Conservation (phyloP, 2,797 vertebrate genomes). For the Lemur catta region DNA sequence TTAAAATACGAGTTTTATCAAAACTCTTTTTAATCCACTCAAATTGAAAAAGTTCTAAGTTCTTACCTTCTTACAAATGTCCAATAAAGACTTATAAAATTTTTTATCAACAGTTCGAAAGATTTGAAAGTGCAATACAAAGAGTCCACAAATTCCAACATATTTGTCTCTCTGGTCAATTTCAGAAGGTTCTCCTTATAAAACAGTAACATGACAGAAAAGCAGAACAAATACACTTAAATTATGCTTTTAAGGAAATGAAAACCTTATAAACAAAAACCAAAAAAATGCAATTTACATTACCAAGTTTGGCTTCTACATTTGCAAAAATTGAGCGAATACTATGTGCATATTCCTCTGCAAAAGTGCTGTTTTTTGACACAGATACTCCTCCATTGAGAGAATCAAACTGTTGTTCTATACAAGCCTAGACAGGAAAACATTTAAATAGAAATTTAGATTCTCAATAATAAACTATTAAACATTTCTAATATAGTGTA, state of each 20-base stretch:
- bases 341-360: conserved; percentile 95
- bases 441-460: conserved; percentile 45
- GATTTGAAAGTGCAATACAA: conserved; percentile 97
- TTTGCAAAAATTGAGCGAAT: conserved; percentile 94
- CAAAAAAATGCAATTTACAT: conserved; percentile 58
- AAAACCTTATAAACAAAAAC: conserved; percentile 14
- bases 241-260: conserved; percentile 38
- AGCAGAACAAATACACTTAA: conserved; percentile 18
- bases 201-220: conserved; percentile 37
- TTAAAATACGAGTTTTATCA: conserved; percentile 33
- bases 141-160: conserved; percentile 93
- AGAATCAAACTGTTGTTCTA: conserved; percentile 97
- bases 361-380: conserved; percentile 95
- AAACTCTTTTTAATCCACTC: conserved; percentile 26
- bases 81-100: conserved; percentile 94
- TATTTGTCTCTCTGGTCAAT: conserved; percentile 99
- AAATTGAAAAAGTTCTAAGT: conserved; percentile 61
- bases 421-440: conserved; percentile 88
- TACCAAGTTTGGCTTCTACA: conserved; percentile 96
- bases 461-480: background rate
- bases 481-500: background rate
- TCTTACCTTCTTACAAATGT: conserved; percentile 96
- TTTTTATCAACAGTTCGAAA: conserved; percentile 97
- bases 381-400: conserved; percentile 91
- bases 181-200: conserved; percentile 95